Evolutionary conservation across 2,888 invertebrate genomes (phyloP).

Genomic region (Lochmaea capreae): DNA sequence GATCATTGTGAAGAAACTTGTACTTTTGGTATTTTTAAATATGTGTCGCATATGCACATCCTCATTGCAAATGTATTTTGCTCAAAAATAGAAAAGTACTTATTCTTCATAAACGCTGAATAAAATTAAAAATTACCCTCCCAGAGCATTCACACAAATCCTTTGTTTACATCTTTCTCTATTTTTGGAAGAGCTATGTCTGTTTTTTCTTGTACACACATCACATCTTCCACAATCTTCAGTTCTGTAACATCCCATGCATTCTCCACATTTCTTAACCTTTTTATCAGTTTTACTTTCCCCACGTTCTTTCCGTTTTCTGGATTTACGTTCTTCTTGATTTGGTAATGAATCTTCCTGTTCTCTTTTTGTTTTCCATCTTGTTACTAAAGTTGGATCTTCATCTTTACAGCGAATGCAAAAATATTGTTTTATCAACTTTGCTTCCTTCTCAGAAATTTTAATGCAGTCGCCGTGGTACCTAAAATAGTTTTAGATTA

Average conservation of each 20-base stretch:
- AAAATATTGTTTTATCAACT: slow-evolving; percentile 92
- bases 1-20: background rate
- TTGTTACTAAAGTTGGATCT: slow-evolving; percentile 80
- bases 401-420: slow-evolving; percentile 88
- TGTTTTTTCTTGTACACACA: slow-evolving; percentile 67
- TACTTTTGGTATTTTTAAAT: slow-evolving; percentile 48
- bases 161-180: slow-evolving; percentile 68
- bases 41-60: too few relatives aligned
- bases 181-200: slow-evolving; percentile 55
- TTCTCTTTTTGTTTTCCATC: slow-evolving; percentile 62
- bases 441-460: slow-evolving; percentile 92
- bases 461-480: slow-evolving; percentile 98
- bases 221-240: slow-evolving; percentile 81
- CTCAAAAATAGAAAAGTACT: slow-evolving; percentile 35
- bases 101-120: background rate
- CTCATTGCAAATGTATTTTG: too few relatives aligned
- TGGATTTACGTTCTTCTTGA: slow-evolving; percentile 56
- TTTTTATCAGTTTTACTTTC: slow-evolving; percentile 64
- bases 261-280: slow-evolving; percentile 77
- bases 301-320: slow-evolving; percentile 58
- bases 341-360: slow-evolving; percentile 37
- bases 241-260: slow-evolving; percentile 77
- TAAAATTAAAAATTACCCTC: slow-evolving; percentile 53
- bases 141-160: slow-evolving; percentile 64
- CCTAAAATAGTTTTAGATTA: slow-evolving; percentile 45